Percentiles rank a stretch among this genome's conserved stretches.
These are phyloP conservation scores for Siniperca chuatsi DNA, from an alignment of 2,113 vertebrate genomes.

Conservation along the genomic window DNA sequence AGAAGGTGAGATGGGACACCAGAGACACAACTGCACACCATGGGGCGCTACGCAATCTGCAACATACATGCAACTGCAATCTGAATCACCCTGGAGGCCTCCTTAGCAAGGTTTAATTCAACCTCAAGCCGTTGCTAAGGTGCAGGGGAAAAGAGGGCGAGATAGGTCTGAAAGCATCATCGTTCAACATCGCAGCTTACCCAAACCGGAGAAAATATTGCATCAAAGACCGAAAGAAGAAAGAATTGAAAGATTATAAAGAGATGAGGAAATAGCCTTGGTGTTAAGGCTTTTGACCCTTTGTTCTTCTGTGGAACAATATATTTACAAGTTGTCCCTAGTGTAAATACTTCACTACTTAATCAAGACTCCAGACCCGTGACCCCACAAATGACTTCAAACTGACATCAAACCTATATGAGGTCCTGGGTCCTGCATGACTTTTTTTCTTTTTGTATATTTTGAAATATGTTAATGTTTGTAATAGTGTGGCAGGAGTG, in stretches of 20 bases:
- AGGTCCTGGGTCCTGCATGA: neutral
- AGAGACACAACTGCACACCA: conserved; percentile 12
- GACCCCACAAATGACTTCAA: neutral
- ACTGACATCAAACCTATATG: neutral
- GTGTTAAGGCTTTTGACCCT: neutral
- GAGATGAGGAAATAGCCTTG: neutral
- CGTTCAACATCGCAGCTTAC: neutral
- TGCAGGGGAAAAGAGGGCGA: neutral
- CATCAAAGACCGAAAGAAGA: neutral
- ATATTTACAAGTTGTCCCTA: neutral
- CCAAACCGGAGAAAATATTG: neutral
- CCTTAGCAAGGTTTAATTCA: conserved; percentile 19
- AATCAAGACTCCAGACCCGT: neutral
- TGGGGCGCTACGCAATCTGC: conserved; percentile 37
- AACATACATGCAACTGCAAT: conserved; percentile 19
- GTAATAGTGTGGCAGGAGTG: neutral
- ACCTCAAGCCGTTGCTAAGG: neutral
- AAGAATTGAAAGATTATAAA: neutral
- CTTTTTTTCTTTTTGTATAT: neutral
- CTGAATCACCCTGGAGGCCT: conserved; percentile 34
- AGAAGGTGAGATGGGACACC: conserved; percentile 29
- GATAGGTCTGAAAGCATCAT: conserved; percentile 12
- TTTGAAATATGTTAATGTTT: neutral
- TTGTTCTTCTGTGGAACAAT: neutral
- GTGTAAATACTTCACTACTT: neutral